These are phyloP conservation scores for Amblyopsis rosae DNA, from an alignment of 2,113 vertebrate species.

Conservation along the genomic window DNA sequence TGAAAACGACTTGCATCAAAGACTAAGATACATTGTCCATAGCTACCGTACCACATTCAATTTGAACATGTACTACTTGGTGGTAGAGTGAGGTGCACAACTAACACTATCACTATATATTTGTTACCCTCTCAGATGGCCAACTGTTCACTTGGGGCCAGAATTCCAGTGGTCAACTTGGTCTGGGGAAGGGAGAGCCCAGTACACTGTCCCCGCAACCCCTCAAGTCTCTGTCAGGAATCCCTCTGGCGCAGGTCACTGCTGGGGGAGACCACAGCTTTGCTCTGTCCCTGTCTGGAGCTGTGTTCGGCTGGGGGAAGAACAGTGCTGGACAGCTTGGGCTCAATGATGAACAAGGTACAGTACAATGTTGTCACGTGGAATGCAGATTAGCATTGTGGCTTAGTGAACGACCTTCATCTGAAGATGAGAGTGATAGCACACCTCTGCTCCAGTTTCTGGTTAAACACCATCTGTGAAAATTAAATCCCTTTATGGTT, in stretches of 20 bases:
- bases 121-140: constrained; percentile 72
- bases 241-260: constrained; percentile 85
- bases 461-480: too few species aligned
- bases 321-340: constrained; percentile 90
- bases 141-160: constrained; percentile 89
- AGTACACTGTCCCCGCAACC: constrained; percentile 70
- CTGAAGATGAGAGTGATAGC: too few species aligned
- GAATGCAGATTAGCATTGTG: background rate
- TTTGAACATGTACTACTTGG: background rate
- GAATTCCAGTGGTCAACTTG: constrained; percentile 86
- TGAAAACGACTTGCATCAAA: background rate
- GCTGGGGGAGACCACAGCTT: constrained; percentile 88
- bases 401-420: background rate
- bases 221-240: constrained; percentile 79
- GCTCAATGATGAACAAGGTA: constrained; percentile 85
- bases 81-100: background rate
- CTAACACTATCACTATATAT: background rate
- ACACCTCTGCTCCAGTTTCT: too few species aligned
- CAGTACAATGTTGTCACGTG: constrained; percentile 2
- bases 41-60: background rate
- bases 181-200: constrained; percentile 72
- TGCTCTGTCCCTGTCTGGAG: constrained; percentile 85
- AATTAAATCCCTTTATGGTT: too few species aligned
- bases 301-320: constrained; percentile 91
- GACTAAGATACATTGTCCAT: background rate